phyloP scores from a whole-genome alignment of 2,888 invertebrate genomes.

The Aphrophora alni region DNA sequence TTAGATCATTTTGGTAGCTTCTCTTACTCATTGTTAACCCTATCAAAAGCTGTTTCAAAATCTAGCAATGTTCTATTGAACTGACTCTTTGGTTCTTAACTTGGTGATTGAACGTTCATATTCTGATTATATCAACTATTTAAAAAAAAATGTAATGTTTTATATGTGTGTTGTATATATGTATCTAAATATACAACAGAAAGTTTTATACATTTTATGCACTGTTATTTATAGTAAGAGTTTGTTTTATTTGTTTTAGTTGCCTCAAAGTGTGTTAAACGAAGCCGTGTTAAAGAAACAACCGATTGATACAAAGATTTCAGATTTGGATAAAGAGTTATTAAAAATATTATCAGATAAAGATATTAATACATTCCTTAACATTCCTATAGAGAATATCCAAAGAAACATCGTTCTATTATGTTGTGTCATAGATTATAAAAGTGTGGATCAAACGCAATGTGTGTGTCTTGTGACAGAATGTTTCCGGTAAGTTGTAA shows the following conservation, averaged over 20 bases:
- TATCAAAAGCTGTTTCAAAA: too few relatives aligned
- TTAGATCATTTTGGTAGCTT: too few relatives aligned
- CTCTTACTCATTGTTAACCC: too few relatives aligned
- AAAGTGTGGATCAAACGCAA: not conserved
- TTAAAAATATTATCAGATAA: not conserved
- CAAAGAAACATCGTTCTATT: not conserved
- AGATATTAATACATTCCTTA: not conserved
- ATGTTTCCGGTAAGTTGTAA: conserved; percentile 17
- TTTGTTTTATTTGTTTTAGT: conserved; percentile 46
- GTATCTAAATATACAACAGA: too few relatives aligned
- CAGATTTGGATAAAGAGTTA: conserved; percentile 52
- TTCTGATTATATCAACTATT: too few relatives aligned
- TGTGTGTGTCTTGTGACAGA: not conserved
- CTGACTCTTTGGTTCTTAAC: too few relatives aligned
- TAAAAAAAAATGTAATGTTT: too few relatives aligned
- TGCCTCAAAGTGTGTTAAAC: conserved; percentile 42
- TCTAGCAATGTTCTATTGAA: too few relatives aligned
- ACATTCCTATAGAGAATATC: not conserved
- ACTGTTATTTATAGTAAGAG: not conserved
- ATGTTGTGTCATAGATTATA: not conserved
- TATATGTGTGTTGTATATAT: too few relatives aligned
- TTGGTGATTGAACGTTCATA: too few relatives aligned
- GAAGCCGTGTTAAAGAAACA: conserved; percentile 48
- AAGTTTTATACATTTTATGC: too few relatives aligned
- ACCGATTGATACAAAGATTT: conserved; percentile 45